Base-by-base conservation (phyloP, 2,888 invertebrate species). In the Scaptomyza tumidula region DNA sequence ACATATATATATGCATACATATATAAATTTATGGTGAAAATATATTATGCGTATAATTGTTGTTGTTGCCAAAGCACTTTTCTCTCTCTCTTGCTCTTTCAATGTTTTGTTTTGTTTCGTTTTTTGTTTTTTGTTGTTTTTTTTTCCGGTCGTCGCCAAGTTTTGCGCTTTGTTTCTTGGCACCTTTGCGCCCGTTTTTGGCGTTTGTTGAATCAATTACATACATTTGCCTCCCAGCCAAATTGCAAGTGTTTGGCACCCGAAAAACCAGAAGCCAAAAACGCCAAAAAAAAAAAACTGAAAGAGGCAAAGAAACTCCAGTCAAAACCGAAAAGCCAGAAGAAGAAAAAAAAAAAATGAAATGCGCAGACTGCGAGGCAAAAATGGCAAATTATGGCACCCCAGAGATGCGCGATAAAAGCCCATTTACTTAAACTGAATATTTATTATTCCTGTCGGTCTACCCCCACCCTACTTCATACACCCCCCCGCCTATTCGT, bases 381-480 rank as follows among this genome's bases (percentile, higher is more conserved):
- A 86, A 84, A 84, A 88, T 85, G 88, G 88, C 88, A 85, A 89
- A 90, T 86, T 88, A 88, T 88, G 88, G 80, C 90, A 83, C 88
- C 82, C 84, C 68, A 74, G 89, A 88, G 88, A 87, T 81, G 77
- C 85, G 79, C 85, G 89, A 86, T 86, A 88, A 86, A 86, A 86
- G 85, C 89, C 85, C 85, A 88, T 86, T 86, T 86, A 86, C 89
- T 87, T 86, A 88, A 85, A 85, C 85, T 85, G 88, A 88, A 85
- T 85, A 85, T 85, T 85, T 85, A 85, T 85, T 84, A 84, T 84
- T 84, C 88, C 88, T 88, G 86, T 88, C 86, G 88, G 85, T 84
- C 35, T n/a, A 10, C 35, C 10, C 19, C 14, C 2, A 58, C 57
- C 45, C 10, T 10, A 5, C 9, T 3, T 7, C n/a, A n/a, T n/a